Base-by-base conservation (phyloP, 2,797 vertebrate species). In the Ceyx erithaca region DNA sequence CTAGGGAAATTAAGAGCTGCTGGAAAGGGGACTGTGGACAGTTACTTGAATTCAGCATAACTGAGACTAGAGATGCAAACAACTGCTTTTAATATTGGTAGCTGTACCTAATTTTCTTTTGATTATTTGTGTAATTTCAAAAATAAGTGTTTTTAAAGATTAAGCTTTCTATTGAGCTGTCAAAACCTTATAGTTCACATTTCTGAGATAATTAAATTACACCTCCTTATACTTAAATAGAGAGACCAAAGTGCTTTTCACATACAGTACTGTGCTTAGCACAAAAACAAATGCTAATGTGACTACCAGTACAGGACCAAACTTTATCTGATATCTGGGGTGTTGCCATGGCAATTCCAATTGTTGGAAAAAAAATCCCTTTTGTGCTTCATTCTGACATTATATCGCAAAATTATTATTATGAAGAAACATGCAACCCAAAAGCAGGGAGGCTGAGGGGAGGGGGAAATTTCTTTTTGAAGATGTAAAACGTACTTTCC, bases 261-360 rank as follows among this genome's bases (percentile, higher is more conserved):
- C 93, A 94, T 83, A 73, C 81, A 84, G 90, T 90, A 94, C 72
- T 96, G 83, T 43, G 4, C 92, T 96, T 85, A 95, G 89, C 95
- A 96, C 94, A 91, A 96, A 97, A 96, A 91, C 93, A 95, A 96
- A 97, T 97, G 96, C 96, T 94, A 97, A 96, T 91, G 94, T 92
- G 94, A 96, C 94, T 96, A 95, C 96, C 96, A 72, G 96, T 96
- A 97, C 90, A 97, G 96, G 97, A 96, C 96, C 94, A 96, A 97
- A 97, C 97, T 97, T 96, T 96, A 97, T 95, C 95, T 96, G 95
- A 97, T 97, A 97, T 96, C 94, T 96, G 94, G 97, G 96, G 95
- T 97, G 98, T 98, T 98, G 97, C 97, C 94, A 98, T 98, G 97
- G 98, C 95, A 97, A 98, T 97, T 95, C 94, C 94, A 94, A 94